phyloP scores from a whole-genome alignment of 2,113 vertebrate genomes.

The Calypte anna region DNA sequence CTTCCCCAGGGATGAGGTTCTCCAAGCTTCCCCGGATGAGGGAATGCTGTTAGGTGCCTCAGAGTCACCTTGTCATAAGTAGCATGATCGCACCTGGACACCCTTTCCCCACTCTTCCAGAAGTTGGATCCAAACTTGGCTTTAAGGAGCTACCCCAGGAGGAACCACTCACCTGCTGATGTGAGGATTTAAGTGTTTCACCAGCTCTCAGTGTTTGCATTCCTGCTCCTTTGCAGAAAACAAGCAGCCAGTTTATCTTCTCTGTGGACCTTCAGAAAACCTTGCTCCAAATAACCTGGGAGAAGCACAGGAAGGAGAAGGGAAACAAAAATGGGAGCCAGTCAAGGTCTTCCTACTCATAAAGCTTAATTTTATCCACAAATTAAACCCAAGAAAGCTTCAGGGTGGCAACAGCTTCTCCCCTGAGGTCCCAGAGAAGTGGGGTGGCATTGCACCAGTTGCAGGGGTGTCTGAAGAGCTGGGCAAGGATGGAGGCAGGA shows the following conservation, averaged over 20 bases:
- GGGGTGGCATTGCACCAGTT: not conserved
- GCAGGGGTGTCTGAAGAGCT: not conserved
- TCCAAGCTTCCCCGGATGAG: not conserved
- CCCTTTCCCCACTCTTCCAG: not conserved
- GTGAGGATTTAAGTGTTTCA: not conserved
- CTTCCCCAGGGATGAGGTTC: not conserved
- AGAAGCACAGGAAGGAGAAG: not conserved
- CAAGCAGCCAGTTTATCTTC: not conserved
- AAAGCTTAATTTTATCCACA: not conserved
- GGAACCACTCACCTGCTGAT: not conserved
- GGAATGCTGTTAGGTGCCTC: not conserved
- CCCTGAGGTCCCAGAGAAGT: slow-evolving; percentile 1
- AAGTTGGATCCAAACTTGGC: not conserved
- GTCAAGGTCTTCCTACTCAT: not conserved
- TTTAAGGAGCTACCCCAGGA: not conserved
- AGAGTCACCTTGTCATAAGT: rapidly evolving
- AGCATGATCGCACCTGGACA: not conserved
- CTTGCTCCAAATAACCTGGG: not conserved
- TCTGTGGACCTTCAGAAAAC: rapidly evolving
- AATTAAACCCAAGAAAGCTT: not conserved
- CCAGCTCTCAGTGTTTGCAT: not conserved
- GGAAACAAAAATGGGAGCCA: not conserved
- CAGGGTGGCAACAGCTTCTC: not conserved
- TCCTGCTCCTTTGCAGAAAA: not conserved
- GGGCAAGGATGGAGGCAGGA: not conserved